phyloP scores from a whole-genome alignment of 2,113 vertebrate species.

The Corvus moneduloides region DNA sequence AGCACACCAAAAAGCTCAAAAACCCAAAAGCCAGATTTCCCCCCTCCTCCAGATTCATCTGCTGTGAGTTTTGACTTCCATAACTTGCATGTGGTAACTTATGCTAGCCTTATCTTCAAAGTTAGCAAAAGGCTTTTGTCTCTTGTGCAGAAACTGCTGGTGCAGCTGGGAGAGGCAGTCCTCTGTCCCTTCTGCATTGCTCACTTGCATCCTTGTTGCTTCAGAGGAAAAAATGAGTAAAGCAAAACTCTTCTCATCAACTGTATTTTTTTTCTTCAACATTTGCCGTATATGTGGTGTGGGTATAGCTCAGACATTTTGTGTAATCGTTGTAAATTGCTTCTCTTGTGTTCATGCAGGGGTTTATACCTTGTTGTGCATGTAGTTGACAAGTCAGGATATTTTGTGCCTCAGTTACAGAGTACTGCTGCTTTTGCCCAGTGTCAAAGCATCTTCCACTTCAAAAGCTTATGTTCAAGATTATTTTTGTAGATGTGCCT shows the following conservation, averaged over 20 bases:
- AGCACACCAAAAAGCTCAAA: fast-evolving
- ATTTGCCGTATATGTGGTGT: not conserved
- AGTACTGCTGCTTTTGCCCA: not conserved
- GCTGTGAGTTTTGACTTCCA: not conserved
- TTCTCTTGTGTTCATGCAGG: not conserved
- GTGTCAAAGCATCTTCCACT: not conserved
- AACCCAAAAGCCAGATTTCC: not conserved
- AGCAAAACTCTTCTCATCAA: not conserved
- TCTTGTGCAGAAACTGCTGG: not conserved
- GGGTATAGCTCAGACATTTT: not conserved
- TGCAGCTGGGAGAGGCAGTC: not conserved
- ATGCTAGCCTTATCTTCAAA: not conserved
- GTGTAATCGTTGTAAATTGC: not conserved
- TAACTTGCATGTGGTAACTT: not conserved
- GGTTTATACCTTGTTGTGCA: fast-evolving
- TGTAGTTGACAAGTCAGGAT: not conserved
- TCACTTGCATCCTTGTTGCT: not conserved
- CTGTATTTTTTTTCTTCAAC: not conserved
- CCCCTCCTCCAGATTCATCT: not conserved
- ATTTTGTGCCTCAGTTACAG: not conserved
- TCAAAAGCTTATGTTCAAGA: not conserved
- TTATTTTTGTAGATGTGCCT: not conserved
- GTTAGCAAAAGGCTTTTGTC: not conserved
- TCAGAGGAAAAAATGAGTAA: not conserved
- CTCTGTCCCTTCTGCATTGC: not conserved